These are phyloP conservation scores for Antechinus stuartii DNA, from an alignment of 2,113 vertebrate species.

Conservation along the genomic window DNA sequence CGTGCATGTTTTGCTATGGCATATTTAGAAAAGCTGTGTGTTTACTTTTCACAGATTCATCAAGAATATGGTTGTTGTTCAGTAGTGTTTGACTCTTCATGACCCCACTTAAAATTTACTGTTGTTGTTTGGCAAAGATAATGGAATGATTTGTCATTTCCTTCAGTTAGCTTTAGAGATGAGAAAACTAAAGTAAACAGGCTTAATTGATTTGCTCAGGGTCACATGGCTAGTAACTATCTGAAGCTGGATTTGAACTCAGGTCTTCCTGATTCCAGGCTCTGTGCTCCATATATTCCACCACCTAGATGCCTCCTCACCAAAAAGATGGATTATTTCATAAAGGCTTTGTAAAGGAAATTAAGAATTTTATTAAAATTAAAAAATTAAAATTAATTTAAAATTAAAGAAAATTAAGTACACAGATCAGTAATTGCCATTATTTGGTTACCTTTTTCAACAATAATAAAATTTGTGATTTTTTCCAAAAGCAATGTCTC, in stretches of 20 bases:
- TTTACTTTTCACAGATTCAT: background rate
- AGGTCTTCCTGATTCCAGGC: background rate
- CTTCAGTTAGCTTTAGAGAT: background rate
- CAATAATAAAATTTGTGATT: background rate
- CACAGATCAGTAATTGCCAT: background rate
- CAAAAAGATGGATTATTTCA: background rate
- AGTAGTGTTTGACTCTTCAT: too few relatives aligned
- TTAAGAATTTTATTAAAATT: too few relatives aligned
- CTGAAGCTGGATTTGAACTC: background rate
- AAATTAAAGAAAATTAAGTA: background rate
- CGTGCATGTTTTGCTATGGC: background rate
- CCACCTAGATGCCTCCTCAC: background rate
- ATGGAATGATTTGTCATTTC: background rate
- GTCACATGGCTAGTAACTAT: background rate
- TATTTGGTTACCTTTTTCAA: background rate
- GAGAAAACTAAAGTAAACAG: background rate
- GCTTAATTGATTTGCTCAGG: background rate
- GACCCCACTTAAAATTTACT: too few relatives aligned
- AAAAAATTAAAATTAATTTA: too few relatives aligned
- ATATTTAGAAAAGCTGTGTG: background rate
- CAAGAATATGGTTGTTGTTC: background rate
- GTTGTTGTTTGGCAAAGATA: background rate
- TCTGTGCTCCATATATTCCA: background rate
- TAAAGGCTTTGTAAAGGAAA: background rate
- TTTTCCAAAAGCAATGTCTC: background rate